Evolutionary conservation across 1,140 invertebrate species (phyloP), one percentile per base, ranked within the genome.

Genomic region (Tetraneura akinire): DNA sequence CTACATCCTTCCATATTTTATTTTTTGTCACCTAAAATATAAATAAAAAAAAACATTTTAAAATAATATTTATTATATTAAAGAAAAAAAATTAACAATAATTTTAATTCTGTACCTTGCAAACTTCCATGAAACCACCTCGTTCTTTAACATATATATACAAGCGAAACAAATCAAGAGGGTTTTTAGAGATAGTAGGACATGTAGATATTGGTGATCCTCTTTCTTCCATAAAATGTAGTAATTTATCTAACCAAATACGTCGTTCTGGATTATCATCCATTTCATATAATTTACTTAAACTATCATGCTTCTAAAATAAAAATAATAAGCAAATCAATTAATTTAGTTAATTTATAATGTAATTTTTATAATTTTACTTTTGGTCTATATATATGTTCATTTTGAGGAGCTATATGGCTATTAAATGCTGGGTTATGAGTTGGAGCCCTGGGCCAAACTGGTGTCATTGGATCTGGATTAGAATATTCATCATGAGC

Each of bases 1-100:
- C 96, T 83, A 98, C 96, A 87, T 98, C 97, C 86, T 98, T 98
- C 97, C 97, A 99, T 80, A 95, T 95, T 87, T 99, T 99, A 85
- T 95, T 94, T 88, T 97, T 98, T 47, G 95, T 98, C 81, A 98
- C 96, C 96, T 98, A 86, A 49, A 86, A 84, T 47, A 68, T 51
- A 37, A n/a, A 21, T 74, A 42, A 47, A 3, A 45, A 70, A 18
- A 26, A 8, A 14, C n/a, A n/a, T n/a, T n/a, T n/a, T n/a, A n/a
- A 23, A 21, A 23, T 10, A 8, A 10, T 45, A 16, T 8, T n/a
- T 49, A 80, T 37, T 1, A 42, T 14, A 66, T 42, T 16, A 23
- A 71, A 53, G 23, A 80, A 49, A 21, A 81, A 66, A 18, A 23
- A 53, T 21, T 14, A 70, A 68, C 32, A 62, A 62, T 37, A 81